These are phyloP conservation scores for Aphaenogaster floridana DNA, from an alignment of 1,140 invertebrate species.

Conservation along the genomic window DNA sequence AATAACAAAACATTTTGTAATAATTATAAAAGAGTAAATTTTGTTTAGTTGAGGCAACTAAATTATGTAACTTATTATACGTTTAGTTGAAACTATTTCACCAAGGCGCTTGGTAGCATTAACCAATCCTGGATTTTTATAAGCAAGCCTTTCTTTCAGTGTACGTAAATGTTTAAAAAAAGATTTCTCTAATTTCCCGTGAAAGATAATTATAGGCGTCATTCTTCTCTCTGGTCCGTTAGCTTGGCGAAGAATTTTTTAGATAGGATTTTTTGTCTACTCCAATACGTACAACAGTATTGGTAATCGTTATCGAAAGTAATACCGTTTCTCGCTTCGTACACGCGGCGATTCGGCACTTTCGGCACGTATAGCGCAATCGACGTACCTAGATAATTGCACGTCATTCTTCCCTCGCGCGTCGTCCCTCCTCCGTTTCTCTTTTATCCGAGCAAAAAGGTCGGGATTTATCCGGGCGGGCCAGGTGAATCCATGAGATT, in stretches of 20 bases:
- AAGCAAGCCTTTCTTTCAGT: too few relatives aligned
- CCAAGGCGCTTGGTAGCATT: too few relatives aligned
- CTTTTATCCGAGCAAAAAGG: constrained; percentile 54
- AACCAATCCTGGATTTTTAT: too few relatives aligned
- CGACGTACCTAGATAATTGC: constrained; percentile 61
- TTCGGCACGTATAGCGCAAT: constrained; percentile 11
- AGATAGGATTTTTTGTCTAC: not conserved
- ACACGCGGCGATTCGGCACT: constrained; percentile 14
- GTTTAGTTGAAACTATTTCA: too few relatives aligned
- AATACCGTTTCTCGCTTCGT: constrained; percentile 26
- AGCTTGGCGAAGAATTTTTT: not conserved
- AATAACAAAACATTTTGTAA: too few relatives aligned
- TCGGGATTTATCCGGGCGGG: constrained; percentile 44
- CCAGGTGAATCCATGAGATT: constrained; percentile 64
- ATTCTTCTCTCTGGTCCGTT: not conserved
- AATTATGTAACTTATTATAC: too few relatives aligned
- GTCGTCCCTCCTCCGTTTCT: constrained; percentile 27
- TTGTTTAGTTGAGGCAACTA: too few relatives aligned
- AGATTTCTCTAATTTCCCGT: not conserved
- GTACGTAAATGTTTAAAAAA: constrained; percentile 5
- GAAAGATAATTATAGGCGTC: not conserved
- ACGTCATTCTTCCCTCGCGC: constrained; percentile 57
- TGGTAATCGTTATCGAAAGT: constrained; percentile 39
- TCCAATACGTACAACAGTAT: not conserved
- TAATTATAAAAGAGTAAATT: too few relatives aligned